Conservation (phyloP, 2,888 invertebrate genomes). For the Heteromurus nitidus region DNA sequence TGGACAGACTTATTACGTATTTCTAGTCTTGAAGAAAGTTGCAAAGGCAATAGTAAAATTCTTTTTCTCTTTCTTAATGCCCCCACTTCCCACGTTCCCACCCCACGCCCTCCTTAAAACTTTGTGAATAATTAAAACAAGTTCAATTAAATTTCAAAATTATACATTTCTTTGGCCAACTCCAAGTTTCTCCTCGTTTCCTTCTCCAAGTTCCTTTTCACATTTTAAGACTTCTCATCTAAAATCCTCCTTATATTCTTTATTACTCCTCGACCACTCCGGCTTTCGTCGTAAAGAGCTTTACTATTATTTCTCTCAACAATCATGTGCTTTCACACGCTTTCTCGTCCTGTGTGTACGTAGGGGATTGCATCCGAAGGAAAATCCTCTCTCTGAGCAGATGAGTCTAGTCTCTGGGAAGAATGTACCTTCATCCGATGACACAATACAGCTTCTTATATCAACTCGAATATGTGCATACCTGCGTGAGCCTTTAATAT, state of each 20-base stretch:
- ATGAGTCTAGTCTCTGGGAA: not conserved
- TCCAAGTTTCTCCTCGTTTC: constrained; percentile 41
- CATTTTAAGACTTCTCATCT: constrained; percentile 6
- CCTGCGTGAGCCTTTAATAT: not conserved
- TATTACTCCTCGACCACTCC: not conserved
- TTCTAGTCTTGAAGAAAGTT: too few relatives aligned
- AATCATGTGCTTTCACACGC: constrained; percentile 18
- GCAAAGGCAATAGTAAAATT: too few relatives aligned
- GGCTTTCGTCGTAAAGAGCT: not conserved
- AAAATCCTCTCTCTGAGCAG: constrained; percentile 9
- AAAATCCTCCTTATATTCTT: not conserved
- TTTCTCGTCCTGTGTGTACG: constrained; percentile 38
- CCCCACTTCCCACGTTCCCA: too few relatives aligned
- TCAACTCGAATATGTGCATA: not conserved
- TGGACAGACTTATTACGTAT: too few relatives aligned
- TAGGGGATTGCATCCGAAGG: not conserved
- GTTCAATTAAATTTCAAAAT: not conserved
- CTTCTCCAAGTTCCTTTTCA: constrained; percentile 32
- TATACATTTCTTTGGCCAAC: not conserved
- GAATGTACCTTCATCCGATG: not conserved
- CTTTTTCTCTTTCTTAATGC: too few relatives aligned
- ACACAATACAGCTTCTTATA: not conserved
- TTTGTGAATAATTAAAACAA: not conserved
- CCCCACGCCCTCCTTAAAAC: too few relatives aligned
- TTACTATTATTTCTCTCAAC: not conserved